Percentiles rank a stretch among this genome's conserved stretches.
phyloP scores from a whole-genome alignment of 2,797 vertebrate genomes.

The Buphagus erythrorhynchus region DNA sequence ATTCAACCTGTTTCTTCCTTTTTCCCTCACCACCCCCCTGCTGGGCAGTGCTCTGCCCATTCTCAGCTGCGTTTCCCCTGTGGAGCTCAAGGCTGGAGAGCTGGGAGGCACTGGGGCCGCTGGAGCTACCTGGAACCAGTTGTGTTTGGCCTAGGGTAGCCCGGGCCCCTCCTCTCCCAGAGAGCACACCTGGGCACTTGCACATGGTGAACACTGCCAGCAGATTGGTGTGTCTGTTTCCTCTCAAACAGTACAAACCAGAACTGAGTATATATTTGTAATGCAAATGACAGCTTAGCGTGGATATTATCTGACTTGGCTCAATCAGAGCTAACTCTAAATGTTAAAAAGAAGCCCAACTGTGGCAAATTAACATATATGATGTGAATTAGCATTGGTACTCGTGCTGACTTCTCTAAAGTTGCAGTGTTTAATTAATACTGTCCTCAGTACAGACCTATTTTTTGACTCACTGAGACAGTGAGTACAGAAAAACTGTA shows the following conservation, averaged over 20 bases:
- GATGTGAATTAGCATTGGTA: neutral
- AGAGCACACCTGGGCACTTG: neutral
- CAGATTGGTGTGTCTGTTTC: neutral
- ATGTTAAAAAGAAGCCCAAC: neutral
- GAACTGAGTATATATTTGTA: neutral
- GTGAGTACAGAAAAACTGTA: neutral
- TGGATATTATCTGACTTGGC: neutral
- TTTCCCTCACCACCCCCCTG: neutral
- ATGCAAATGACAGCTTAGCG: neutral
- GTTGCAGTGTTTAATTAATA: neutral
- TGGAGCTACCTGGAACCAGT: neutral
- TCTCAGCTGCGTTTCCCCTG: neutral
- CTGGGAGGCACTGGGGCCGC: accelerated
- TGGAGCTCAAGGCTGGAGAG: neutral
- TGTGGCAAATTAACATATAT: neutral
- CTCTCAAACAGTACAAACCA: neutral
- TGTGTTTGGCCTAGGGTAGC: accelerated
- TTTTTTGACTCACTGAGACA: neutral
- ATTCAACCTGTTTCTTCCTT: neutral
- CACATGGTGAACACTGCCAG: neutral
- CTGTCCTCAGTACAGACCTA: neutral
- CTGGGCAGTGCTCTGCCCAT: neutral
- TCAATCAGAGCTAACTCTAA: neutral
- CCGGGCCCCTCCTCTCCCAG: neutral
- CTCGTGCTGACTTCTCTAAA: neutral